These are phyloP conservation scores for Microhierax caerulescens DNA, from an alignment of 2,797 vertebrate genomes.

Conservation along the genomic window DNA sequence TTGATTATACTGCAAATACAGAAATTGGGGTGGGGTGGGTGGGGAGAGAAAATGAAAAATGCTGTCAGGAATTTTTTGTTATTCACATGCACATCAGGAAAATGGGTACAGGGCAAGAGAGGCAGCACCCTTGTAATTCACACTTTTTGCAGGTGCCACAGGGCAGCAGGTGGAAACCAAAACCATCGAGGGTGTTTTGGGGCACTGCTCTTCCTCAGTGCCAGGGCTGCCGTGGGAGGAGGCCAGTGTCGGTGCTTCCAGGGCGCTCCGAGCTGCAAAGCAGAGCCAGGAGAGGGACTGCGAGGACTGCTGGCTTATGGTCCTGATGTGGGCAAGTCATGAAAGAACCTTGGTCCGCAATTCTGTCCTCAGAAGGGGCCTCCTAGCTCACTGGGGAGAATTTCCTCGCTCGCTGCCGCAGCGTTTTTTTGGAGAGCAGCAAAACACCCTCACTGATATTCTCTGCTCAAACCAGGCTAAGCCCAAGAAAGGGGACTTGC, in stretches of 20 bases:
- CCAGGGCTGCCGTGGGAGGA: fast-evolving
- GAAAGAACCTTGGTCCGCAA: background rate
- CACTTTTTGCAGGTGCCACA: background rate
- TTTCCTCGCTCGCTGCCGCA: fast-evolving
- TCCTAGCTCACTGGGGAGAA: background rate
- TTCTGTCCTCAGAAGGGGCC: background rate
- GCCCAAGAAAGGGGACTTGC: background rate
- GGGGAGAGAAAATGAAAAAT: background rate
- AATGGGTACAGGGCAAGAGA: background rate
- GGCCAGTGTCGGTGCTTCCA: fast-evolving
- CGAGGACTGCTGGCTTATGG: background rate
- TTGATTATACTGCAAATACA: background rate
- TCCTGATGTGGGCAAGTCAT: fast-evolving
- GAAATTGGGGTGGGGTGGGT: background rate
- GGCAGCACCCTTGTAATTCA: background rate
- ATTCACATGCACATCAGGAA: fast-evolving
- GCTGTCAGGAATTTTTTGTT: background rate
- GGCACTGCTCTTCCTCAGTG: background rate
- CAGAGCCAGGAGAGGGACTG: background rate
- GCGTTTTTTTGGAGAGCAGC: background rate
- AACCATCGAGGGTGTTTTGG: background rate
- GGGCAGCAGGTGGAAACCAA: background rate
- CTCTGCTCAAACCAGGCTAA: background rate
- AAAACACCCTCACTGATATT: background rate
- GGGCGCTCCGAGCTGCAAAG: background rate